These are phyloP conservation scores for Excalfactoria chinensis DNA, from an alignment of 2,113 vertebrate species.

Conservation along the genomic window DNA sequence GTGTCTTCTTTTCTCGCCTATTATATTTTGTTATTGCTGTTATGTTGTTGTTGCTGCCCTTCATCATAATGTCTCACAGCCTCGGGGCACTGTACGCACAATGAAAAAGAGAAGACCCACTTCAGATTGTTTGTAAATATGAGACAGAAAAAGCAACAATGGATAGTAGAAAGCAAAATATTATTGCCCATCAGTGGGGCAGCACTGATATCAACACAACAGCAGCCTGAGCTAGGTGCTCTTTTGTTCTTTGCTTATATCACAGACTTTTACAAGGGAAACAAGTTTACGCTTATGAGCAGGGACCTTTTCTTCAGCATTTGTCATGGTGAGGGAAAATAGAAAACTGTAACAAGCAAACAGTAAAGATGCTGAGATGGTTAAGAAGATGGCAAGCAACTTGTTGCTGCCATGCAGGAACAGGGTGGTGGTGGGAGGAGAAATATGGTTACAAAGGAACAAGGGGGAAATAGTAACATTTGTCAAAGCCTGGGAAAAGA, in stretches of 20 bases:
- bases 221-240: neutral
- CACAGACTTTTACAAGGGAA: neutral
- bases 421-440: neutral
- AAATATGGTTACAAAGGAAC: neutral
- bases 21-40: neutral
- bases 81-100: neutral
- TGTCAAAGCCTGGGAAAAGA: neutral
- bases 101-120: neutral
- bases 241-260: neutral
- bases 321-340: neutral
- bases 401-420: neutral
- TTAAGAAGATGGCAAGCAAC: fast-evolving
- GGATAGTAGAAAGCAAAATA: neutral
- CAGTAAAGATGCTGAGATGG: neutral
- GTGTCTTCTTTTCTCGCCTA: neutral
- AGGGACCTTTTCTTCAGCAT: neutral
- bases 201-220: neutral
- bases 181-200: neutral
- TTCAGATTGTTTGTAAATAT: neutral
- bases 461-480: neutral
- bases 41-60: neutral
- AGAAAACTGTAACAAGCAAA: neutral
- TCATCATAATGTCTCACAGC: neutral
- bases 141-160: neutral
- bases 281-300: neutral